phyloP scores from a whole-genome alignment of 2,797 vertebrate species.

The Arctocebus calabarensis region DNA sequence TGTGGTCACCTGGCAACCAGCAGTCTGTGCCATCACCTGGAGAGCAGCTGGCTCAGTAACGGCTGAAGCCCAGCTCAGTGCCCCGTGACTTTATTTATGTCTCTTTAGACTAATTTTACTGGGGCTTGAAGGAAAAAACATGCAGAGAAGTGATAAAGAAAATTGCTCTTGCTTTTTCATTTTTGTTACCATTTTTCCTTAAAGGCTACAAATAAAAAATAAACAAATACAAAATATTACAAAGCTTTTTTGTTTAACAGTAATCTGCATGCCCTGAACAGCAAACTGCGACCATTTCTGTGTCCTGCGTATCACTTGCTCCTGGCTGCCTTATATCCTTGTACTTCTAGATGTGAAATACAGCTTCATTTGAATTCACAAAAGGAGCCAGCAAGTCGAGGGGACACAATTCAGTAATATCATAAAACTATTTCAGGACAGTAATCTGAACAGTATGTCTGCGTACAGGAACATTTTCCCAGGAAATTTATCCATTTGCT shows the following conservation, averaged over 20 bases:
- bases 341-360: slow-evolving; percentile 60
- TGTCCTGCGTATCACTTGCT: slow-evolving; percentile 4
- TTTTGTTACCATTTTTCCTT: slow-evolving; percentile 62
- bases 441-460: slow-evolving; percentile 81
- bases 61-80: slow-evolving; percentile 25
- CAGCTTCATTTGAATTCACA: slow-evolving; percentile 68
- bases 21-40: slow-evolving; percentile 54
- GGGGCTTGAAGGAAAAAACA: slow-evolving; percentile 26
- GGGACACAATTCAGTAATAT: slow-evolving; percentile 75
- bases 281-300: not conserved
- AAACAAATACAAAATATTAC: slow-evolving; percentile 45
- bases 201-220: slow-evolving; percentile 45
- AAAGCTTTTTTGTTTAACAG: slow-evolving; percentile 38
- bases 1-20: slow-evolving; percentile 55
- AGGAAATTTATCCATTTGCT: slow-evolving; percentile 86
- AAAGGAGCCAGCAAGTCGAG: slow-evolving; percentile 71
- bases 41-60: slow-evolving; percentile 62
- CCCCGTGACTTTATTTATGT: slow-evolving; percentile 66
- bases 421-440: slow-evolving; percentile 75
- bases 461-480: slow-evolving; percentile 79
- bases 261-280: not conserved
- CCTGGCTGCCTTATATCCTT: not conserved
- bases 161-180: slow-evolving; percentile 35
- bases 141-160: slow-evolving; percentile 10
- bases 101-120: slow-evolving; percentile 66